Percentiles rank a stretch among this genome's conserved stretches.
These are phyloP conservation scores for Gadopsis marmoratus DNA, from an alignment of 2,797 vertebrate genomes.

Conservation along the genomic window DNA sequence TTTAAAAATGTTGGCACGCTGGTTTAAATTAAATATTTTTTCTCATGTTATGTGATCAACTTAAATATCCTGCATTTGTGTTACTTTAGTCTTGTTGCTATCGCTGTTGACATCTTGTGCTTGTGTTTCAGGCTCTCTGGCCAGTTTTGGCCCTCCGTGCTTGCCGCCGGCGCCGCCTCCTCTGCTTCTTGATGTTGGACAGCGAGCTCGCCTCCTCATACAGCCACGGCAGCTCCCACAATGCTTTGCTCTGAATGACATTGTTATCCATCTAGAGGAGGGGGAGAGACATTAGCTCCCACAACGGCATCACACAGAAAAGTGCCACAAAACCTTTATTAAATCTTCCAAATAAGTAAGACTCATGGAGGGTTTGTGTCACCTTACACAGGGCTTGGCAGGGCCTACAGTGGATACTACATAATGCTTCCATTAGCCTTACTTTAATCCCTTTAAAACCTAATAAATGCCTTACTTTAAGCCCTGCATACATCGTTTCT, in stretches of 20 bases:
- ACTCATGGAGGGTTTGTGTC: background rate
- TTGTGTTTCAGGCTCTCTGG: background rate
- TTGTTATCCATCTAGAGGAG: constrained; percentile 38
- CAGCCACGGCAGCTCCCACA: constrained; percentile 67
- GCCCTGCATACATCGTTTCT: background rate
- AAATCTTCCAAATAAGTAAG: background rate
- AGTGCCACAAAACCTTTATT: constrained; percentile 5
- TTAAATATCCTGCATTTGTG: background rate
- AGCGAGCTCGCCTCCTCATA: constrained; percentile 61
- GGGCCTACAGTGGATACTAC: too few species aligned
- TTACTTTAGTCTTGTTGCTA: background rate
- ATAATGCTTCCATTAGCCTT: too few species aligned
- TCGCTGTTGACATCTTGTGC: background rate
- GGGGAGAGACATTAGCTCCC: background rate
- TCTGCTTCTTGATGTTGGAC: background rate
- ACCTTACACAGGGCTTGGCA: too few species aligned
- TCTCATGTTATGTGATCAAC: background rate
- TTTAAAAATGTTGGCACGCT: constrained; percentile 3
- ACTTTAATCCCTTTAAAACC: background rate
- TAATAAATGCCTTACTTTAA: background rate
- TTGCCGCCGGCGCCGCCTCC: constrained; percentile 42
- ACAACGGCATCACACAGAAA: too few species aligned
- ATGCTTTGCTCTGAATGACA: constrained; percentile 67
- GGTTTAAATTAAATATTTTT: background rate
- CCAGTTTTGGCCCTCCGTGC: background rate